Conservation (phyloP, 2,888 invertebrate genomes). For the Chrysina gloriosa region DNA sequence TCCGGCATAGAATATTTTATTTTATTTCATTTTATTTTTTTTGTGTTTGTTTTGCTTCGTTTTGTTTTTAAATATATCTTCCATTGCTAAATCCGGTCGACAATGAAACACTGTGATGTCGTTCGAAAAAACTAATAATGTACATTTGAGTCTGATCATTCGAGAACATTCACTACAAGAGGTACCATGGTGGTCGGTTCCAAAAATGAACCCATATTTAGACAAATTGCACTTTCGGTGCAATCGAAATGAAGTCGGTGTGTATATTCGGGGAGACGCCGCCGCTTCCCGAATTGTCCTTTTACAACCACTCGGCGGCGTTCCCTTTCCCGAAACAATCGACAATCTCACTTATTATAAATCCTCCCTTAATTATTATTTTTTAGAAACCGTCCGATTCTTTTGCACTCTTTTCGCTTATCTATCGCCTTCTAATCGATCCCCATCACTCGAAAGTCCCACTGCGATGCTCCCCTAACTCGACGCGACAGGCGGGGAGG, state of each 20-base stretch:
- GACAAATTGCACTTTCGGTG: constrained; percentile 59
- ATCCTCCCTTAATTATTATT: background rate
- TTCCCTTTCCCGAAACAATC: constrained; percentile 10
- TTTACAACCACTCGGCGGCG: background rate
- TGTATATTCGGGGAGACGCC: background rate
- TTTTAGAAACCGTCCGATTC: background rate
- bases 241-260: constrained; percentile 47
- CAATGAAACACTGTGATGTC: constrained; percentile 41
- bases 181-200: constrained; percentile 64
- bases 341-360: constrained; percentile 13
- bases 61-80: constrained; percentile 23
- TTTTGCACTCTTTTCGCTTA: constrained; percentile 5
- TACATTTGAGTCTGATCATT: constrained; percentile 49
- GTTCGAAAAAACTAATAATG: constrained; percentile 31
- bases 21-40: constrained; percentile 8
- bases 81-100: constrained; percentile 29
- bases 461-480: background rate
- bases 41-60: constrained; percentile 13
- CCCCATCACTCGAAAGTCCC: no score
- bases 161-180: constrained; percentile 62
- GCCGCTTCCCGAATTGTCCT: background rate
- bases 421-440: background rate
- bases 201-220: constrained; percentile 57
- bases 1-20: constrained; percentile 5
- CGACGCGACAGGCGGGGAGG: no score